Base-by-base conservation (phyloP, 2,888 invertebrate species). In the Nephrocerus scutellatus region DNA sequence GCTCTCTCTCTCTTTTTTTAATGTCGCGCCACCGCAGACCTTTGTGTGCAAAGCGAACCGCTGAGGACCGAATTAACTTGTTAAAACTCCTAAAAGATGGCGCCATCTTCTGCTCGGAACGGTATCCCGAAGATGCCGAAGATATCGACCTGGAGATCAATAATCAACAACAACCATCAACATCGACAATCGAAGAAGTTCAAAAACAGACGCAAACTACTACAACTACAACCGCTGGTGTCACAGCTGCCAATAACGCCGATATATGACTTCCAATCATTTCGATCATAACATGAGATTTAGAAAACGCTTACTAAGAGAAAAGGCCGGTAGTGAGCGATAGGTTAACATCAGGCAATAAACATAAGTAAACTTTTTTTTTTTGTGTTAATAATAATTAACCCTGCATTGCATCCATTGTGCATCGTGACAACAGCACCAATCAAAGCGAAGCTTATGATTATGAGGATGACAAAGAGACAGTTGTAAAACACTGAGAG, bases 11-110 rank as follows among this genome's bases (percentile, higher is more conserved):
- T n/a, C n/a, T n/a, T n/a, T n/a, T n/a, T n/a, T n/a, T n/a, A n/a
- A n/a, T n/a, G n/a, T n/a, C n/a, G n/a, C n/a, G n/a, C n/a, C n/a
- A n/a, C n/a, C n/a, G 46, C 68, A 78, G 80, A 62, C 77, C 79
- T 66, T 70, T 87, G 53, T 76, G 81, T 56, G 88, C 88, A 61
- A 87, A 87, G 67, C 76, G 87, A 47, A 85, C 85, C 70, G 87
- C 87, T 31, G 84, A 86, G 69, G 87, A 88, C 71, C 85, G 88
- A 34, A 78, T 88, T 78, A 86, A 86, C 69, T 72, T 88, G 61
- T 71, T 88, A 59, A 84, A 86, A 68, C 69, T 88, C 52, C 84
- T 67, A 7, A 63, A 62, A 41, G 66, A 66, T n/a, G 66, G 64
- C 5, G 66, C 66, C 28, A 65, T 65, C 19, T 65, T 66, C 36